Evolutionary conservation across 2,113 vertebrate genomes (phyloP).

Genomic region (Uropsilus gracilis): DNA sequence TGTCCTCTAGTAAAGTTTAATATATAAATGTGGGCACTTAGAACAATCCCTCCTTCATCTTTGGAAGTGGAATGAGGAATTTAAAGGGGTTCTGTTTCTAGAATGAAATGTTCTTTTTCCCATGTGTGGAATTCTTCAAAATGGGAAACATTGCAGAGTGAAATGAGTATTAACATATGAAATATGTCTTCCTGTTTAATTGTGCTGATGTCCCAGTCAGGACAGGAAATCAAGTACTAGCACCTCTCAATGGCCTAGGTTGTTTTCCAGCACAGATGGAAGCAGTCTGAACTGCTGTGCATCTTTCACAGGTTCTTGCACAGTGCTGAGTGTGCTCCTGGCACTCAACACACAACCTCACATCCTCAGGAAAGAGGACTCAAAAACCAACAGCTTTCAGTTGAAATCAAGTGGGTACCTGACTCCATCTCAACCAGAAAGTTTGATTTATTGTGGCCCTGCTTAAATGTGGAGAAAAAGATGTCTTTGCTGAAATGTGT

Average conservation of each 20-base stretch:
- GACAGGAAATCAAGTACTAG: background rate
- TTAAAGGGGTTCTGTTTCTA: background rate
- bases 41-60: background rate
- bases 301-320: background rate
- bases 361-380: background rate
- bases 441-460: background rate
- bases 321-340: background rate
- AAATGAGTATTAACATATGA: background rate
- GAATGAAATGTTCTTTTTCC: background rate
- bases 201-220: background rate
- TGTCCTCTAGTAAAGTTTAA: background rate
- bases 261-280: background rate
- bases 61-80: background rate
- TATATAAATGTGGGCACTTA: background rate
- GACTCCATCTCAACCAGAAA: background rate
- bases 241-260: background rate
- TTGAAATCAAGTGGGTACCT: background rate
- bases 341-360: rapidly evolving
- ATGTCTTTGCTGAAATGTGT: background rate
- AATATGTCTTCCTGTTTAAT: background rate
- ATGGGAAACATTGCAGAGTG: background rate
- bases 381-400: background rate
- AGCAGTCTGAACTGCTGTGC: background rate
- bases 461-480: rapidly evolving
- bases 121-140: background rate